These are phyloP conservation scores for Myodes glareolus DNA, from an alignment of 2,113 vertebrate species.

Conservation along the genomic window DNA sequence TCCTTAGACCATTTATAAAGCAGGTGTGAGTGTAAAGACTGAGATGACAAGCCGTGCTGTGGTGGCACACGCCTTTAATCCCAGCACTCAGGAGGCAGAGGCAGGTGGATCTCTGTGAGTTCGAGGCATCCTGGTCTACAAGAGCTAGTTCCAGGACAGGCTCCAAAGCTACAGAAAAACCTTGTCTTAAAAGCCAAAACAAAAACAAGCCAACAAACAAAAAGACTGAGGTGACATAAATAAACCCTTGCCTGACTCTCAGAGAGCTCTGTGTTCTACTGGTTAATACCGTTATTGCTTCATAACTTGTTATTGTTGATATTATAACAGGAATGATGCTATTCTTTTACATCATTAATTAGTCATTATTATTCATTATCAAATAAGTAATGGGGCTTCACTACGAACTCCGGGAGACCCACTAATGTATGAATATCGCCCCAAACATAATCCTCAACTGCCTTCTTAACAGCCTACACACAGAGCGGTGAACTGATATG, in stretches of 20 bases:
- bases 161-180: too few species aligned
- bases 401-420: background rate
- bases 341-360: background rate
- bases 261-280: background rate
- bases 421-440: background rate
- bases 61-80: too few species aligned
- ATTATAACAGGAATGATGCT: background rate
- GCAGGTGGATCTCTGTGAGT: too few species aligned
- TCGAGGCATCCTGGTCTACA: too few species aligned
- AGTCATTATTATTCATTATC: background rate
- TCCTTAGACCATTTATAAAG: conserved; percentile 1
- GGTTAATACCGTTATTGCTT: background rate
- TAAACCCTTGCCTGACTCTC: background rate
- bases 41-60: background rate
- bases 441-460: background rate
- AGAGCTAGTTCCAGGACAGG: too few species aligned
- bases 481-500: background rate
- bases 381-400: background rate
- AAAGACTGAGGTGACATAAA: background rate
- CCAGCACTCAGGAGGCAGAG: too few species aligned
- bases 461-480: background rate
- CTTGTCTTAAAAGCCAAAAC: too few species aligned
- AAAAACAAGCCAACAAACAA: too few species aligned
- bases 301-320: background rate
- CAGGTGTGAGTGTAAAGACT: background rate